These are phyloP conservation scores for Halcyon badia DNA, from an alignment of 2,797 vertebrate species.

Conservation along the genomic window DNA sequence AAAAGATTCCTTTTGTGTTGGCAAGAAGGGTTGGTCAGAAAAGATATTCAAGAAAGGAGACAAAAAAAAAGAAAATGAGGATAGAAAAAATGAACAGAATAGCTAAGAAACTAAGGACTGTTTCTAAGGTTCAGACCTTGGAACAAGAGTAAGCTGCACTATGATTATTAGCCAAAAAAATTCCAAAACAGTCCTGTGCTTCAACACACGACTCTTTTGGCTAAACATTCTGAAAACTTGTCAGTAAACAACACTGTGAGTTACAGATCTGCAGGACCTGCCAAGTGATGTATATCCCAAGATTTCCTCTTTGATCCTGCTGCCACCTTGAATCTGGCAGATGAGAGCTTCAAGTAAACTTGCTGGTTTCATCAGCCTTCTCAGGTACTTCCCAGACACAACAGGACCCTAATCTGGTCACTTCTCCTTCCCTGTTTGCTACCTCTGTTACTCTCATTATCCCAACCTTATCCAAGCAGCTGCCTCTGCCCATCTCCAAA, in stretches of 20 bases:
- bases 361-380: not conserved
- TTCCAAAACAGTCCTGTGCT: not conserved
- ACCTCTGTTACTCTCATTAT: not conserved
- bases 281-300: not conserved
- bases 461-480: not conserved
- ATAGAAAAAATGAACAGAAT: not conserved
- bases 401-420: not conserved
- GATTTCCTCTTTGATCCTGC: not conserved
- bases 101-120: not conserved
- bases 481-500: not conserved
- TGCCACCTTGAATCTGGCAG: not conserved
- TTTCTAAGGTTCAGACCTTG: not conserved
- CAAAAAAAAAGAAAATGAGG: not conserved
- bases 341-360: not conserved
- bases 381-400: rapidly evolving
- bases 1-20: not conserved
- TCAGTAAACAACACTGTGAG: not conserved
- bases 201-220: not conserved
- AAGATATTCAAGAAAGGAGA: not conserved
- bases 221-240: not conserved
- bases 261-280: not conserved
- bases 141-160: not conserved
- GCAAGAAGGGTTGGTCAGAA: not conserved
- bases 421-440: not conserved
- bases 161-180: not conserved